Evolutionary conservation across 2,113 vertebrate species (phyloP).

Genomic region (Orientallactaga bullata): DNA sequence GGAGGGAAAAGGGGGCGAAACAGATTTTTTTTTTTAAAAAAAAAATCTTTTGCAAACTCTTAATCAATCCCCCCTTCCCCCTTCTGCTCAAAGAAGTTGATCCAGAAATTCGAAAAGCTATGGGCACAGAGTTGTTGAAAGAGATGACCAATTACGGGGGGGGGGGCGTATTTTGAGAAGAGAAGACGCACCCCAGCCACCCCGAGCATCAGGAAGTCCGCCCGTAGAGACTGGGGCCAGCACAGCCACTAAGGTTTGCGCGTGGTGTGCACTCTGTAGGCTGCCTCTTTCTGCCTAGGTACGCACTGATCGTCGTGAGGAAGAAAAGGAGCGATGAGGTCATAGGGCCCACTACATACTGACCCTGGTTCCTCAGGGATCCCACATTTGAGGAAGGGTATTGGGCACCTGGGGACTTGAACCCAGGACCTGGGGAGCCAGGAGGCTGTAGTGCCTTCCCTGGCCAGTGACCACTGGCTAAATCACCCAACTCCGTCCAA

Average conservation of each 20-base stretch:
- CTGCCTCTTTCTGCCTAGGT: conserved; percentile 90
- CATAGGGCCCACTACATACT: conserved; percentile 86
- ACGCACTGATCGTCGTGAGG: conserved; percentile 87
- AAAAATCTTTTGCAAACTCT: conserved; percentile 91
- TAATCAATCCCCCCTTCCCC: conserved; percentile 85
- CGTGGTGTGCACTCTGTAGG: conserved; percentile 89
- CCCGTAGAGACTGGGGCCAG: conserved; percentile 88
- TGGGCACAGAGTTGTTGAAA: conserved; percentile 93
- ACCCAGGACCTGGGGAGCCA: neutral
- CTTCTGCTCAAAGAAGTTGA: conserved; percentile 88
- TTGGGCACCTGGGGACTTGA: neutral
- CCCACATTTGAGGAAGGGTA: conserved; percentile 15
- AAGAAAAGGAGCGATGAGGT: conserved; percentile 90
- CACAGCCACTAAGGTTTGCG: conserved; percentile 89
- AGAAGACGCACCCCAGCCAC: conserved; percentile 85
- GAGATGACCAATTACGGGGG: conserved; percentile 96
- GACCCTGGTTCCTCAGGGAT: conserved; percentile 75
- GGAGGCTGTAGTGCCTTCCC: neutral
- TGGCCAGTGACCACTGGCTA: neutral
- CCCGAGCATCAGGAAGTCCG: conserved; percentile 92
- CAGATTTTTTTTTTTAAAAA: conserved; percentile 52
- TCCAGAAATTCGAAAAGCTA: conserved; percentile 92
- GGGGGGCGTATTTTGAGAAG: conserved; percentile 91
- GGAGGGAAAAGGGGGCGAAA: conserved; percentile 38
- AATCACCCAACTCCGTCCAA: neutral